Percentiles rank a stretch among this genome's conserved stretches.
Evolutionary conservation across 2,113 vertebrate genomes (phyloP).

Genomic region (Lepus timidus): DNA sequence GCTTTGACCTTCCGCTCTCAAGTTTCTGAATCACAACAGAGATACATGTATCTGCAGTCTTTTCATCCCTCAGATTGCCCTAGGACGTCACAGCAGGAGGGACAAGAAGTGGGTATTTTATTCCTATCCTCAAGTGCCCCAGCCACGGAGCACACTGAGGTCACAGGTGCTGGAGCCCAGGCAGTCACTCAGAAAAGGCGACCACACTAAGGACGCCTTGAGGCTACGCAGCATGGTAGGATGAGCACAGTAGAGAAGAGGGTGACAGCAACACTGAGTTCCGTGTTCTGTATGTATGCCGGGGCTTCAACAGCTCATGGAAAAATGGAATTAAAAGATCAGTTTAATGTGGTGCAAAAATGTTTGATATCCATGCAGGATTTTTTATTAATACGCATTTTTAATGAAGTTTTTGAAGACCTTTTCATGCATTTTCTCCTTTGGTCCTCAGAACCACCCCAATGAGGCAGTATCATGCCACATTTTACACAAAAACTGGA

Average conservation of each 20-base stretch:
- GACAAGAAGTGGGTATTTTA: constrained; percentile 12
- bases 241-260: not conserved
- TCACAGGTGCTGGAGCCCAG: not conserved
- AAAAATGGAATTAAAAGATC: no score
- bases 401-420: not conserved
- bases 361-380: no score
- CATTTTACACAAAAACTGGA: constrained; percentile 21
- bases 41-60: not conserved
- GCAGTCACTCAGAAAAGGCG: not conserved
- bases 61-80: constrained; percentile 14
- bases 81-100: not conserved
- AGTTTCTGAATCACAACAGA: not conserved
- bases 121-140: not conserved
- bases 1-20: not conserved
- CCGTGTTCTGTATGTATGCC: not conserved
- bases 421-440: not conserved
- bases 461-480: not conserved
- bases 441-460: constrained; percentile 4
- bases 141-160: not conserved
- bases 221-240: not conserved
- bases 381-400: no score
- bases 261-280: not conserved
- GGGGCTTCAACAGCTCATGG: no score
- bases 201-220: not conserved
- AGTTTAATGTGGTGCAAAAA: no score